Evolutionary conservation across 2,113 vertebrate species (phyloP), one percentile per base, ranked within the genome.

Genomic region (Chloebia gouldiae): DNA sequence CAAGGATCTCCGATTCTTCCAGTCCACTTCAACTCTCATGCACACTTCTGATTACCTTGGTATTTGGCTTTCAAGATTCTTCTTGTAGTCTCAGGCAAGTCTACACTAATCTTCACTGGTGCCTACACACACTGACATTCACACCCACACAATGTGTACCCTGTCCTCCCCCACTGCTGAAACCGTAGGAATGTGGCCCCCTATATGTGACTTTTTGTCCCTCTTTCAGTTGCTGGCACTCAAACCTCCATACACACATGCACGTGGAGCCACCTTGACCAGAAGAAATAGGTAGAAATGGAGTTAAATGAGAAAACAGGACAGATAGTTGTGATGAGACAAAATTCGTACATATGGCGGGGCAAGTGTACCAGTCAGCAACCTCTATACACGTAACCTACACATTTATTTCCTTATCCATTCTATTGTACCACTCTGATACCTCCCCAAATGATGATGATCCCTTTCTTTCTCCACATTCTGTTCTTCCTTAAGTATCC

Each of bases 331-430:
- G 2, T 28, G 33, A 71, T 30, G 13, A 77, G 60, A 47, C 24
- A 69, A 64, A 33, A 64, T 6, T 45, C 0, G 1, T 19, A 37
- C 1, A 4, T 11, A 9, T 35, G 15, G 5, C 0, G 0, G 33
- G 11, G 37, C 23, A 56, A 75, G 9, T 19, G 11, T 22, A 51
- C 9, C 20, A 14, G 28, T 53, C 66, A 61, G 30, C 15, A 90
- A 17, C 10, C 21, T 50, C 23, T 60, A 20, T 25, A 35, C 15
- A 15, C 0, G 2, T 17, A 12, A 54, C 6, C 19, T 31, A 64
- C 13, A n/a, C 8, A 13, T 81, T 83, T 68, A 69, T 56, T 76
- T 24, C 42, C 8, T 66, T 72, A 56, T n/a, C 80, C 14, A 19
- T 77, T 54, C 50, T 27, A 3, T n/a, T 75, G 39, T 31, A 3